These are phyloP conservation scores for Ochropleura plecta DNA, from an alignment of 2,888 invertebrate genomes.

Conservation along the genomic window DNA sequence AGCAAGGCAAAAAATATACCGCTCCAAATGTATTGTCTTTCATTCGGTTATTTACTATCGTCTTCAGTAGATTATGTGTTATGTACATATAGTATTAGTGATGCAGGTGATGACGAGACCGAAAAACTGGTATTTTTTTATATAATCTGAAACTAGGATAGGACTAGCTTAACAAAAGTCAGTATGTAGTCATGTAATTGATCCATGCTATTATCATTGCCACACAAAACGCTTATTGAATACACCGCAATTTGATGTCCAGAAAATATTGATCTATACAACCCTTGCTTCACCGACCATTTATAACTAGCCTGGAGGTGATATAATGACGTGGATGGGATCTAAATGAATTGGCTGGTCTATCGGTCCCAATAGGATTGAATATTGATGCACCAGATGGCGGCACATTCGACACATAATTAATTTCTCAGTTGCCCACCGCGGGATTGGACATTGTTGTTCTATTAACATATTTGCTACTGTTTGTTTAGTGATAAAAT, in stretches of 20 bases:
- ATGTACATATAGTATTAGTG: background rate
- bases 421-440: slow-evolving; percentile 82
- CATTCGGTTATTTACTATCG: background rate
- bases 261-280: slow-evolving; percentile 45
- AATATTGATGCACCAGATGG: slow-evolving; percentile 89
- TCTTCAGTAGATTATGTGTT: background rate
- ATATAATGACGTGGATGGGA: slow-evolving; percentile 69
- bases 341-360: slow-evolving; percentile 70
- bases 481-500: slow-evolving; percentile 14
- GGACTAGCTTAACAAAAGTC: slow-evolving; percentile 33
- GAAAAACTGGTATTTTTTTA: too few relatives aligned
- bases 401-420: slow-evolving; percentile 86
- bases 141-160: background rate
- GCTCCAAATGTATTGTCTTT: too few relatives aligned
- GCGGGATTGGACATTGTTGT: slow-evolving; percentile 69
- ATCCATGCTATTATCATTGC: slow-evolving; percentile 59
- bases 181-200: slow-evolving; percentile 52
- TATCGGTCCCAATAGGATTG: slow-evolving; percentile 85
- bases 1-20: background rate
- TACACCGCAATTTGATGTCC: slow-evolving; percentile 59
- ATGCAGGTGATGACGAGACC: background rate
- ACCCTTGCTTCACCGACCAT: slow-evolving; percentile 45
- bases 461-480: slow-evolving; percentile 57
- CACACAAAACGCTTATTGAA: slow-evolving; percentile 67
- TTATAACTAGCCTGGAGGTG: slow-evolving; percentile 35